A percentile compares a stretch with the other conserved stretches of the same genome.
phyloP scores from a whole-genome alignment of 2,888 invertebrate species.

The Idaea dimidiata region DNA sequence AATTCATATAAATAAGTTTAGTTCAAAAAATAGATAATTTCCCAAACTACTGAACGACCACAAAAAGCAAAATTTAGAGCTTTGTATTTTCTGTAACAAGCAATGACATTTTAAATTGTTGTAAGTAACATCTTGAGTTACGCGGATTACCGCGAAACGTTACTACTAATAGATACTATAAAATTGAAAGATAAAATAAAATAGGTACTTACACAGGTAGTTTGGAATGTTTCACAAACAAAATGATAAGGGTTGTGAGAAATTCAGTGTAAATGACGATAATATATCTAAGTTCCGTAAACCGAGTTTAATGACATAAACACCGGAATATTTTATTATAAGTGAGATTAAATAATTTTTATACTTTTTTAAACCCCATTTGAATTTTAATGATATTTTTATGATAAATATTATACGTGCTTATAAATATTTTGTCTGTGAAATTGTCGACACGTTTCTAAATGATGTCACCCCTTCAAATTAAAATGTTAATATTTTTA shows the following conservation, averaged over 20 bases:
- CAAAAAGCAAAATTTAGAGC: too few species aligned
- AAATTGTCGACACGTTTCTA: neutral
- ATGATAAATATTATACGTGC: neutral
- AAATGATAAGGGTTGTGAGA: neutral
- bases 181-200: neutral
- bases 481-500: neutral
- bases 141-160: too few species aligned
- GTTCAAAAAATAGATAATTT: too few species aligned
- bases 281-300: neutral
- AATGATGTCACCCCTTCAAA: neutral
- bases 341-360: neutral
- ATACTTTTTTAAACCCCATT: neutral
- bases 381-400: neutral
- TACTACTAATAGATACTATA: neutral
- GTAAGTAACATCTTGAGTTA: too few species aligned
- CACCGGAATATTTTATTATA: neutral
- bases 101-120: too few species aligned
- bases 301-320: neutral
- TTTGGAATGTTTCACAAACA: neutral
- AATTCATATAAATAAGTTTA: too few species aligned
- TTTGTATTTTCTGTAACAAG: too few species aligned
- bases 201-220: neutral
- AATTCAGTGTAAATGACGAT: neutral
- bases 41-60: too few species aligned
- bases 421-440: neutral